Base-by-base conservation (phyloP, 1,140 invertebrate genomes). In the roundworm (Caenorhabditis elegans) region DNA sequence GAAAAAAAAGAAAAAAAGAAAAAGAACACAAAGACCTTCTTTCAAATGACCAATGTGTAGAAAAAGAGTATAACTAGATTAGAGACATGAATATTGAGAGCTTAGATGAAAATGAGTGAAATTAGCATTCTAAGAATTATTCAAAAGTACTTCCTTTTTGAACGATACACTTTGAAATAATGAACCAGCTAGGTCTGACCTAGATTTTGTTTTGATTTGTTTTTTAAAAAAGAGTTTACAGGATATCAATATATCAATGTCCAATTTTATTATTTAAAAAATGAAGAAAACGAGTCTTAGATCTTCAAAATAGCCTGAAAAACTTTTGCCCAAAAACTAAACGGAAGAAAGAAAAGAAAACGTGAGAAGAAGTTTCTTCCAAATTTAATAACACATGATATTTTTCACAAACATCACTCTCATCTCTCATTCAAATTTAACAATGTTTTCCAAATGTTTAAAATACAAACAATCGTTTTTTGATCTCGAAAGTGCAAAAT, bases 371-470 rank as follows among this genome's bases (percentile, higher is more conserved):
- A 70, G 60, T 70, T 70, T 70, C 53, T 39, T 39, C 17, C 26
- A 70, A 70, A 70, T 39, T 70, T 13, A 70, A 70, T 70, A 70
- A 70, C 13, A 70, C 60, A 70, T 70, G 31, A 70, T 70, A 39
- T 70, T 39, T 51, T 60, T 53, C 19, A 31, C 53, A 60, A 60
- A 60, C 53, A 60, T 60, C 60, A 39, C 43, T n/a, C 34, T 39
- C 34, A 43, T 43, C 39, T 15, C 15, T 15, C 15, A 43, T 43
- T 8, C 6, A 43, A 43, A 43, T 43, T 43, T 43, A 43, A 15
- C 5, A 43, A 43, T 43, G 39, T 43, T 43, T 15, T 43, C 39
- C 5, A 43, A 43, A 43, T 8, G 15, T 43, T n/a, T n/a, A n/a
- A n/a, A n/a, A n/a, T n/a, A n/a, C n/a, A n/a, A n/a, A n/a, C n/a